A percentile compares a stretch with the other conserved stretches of the same genome.
Conservation (phyloP, 2,113 vertebrate species). For the Tragelaphus imberbis region DNA sequence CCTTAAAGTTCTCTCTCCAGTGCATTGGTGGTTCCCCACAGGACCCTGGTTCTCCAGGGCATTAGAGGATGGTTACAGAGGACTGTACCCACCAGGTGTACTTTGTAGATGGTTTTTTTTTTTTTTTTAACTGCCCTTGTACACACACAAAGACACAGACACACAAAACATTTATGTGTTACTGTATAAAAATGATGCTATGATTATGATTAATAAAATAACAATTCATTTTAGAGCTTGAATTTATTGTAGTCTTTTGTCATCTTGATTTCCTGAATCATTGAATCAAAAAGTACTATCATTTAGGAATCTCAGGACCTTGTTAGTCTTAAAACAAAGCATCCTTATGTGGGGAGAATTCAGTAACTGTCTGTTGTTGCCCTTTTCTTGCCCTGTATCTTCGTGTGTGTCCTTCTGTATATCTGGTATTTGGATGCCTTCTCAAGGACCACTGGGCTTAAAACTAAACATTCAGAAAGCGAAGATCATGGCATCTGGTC, state of each 20-base stretch:
- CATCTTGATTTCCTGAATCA: neutral
- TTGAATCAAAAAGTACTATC: neutral
- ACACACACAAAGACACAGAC: neutral
- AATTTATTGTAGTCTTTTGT: neutral
- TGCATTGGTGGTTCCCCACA: neutral
- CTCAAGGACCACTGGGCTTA: neutral
- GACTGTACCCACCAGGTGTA: neutral
- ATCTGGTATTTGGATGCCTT: neutral
- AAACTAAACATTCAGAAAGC: too few relatives aligned
- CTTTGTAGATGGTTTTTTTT: neutral
- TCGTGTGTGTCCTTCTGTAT: neutral
- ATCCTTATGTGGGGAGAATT: neutral
- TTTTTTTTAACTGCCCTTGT: neutral
- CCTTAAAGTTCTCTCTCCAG: neutral
- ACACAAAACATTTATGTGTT: neutral
- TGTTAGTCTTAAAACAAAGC: neutral
- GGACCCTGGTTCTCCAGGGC: neutral
- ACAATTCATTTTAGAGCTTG: neutral
- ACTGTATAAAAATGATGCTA: neutral
- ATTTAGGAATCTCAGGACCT: neutral
- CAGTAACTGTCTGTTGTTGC: neutral
- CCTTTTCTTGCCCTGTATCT: neutral
- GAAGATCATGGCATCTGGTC: too few relatives aligned
- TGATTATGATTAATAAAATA: neutral
- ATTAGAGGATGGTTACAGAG: neutral